Percentiles rank a stretch among this genome's conserved stretches.
Evolutionary conservation across 1,140 invertebrate species (phyloP).

Genomic region (Orchestia grillus): DNA sequence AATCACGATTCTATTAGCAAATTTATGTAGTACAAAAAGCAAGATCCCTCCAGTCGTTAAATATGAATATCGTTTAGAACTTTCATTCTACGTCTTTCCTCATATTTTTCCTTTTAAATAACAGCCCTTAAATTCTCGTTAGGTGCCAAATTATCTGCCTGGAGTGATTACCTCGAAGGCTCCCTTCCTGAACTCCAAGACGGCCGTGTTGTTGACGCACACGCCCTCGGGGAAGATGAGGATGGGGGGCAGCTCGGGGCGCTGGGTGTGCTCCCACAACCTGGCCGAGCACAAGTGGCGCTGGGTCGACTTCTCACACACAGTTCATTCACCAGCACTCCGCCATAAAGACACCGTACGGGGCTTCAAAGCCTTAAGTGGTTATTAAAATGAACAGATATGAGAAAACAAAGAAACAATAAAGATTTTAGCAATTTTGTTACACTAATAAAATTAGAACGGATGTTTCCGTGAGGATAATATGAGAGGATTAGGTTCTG

Average conservation of each 20-base stretch:
- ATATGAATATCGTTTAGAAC: background rate
- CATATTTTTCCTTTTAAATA: background rate
- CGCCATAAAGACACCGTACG: no score
- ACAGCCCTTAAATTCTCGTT: background rate
- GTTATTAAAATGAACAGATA: no score
- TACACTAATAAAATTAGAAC: no score
- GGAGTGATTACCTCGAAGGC: conserved; percentile 92
- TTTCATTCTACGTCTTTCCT: background rate
- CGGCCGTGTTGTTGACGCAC: conserved; percentile 99
- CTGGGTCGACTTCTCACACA: background rate
- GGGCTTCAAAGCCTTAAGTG: no score
- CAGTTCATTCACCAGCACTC: no score
- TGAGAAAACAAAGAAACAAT: no score
- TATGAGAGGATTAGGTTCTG: no score
- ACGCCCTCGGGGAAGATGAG: conserved; percentile 99
- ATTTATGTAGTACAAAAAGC: no score
- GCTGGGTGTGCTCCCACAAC: conserved; percentile 90
- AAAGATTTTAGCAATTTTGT: no score
- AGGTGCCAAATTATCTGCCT: background rate
- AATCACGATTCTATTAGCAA: no score
- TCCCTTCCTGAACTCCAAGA: conserved; percentile 99
- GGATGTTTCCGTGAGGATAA: no score
- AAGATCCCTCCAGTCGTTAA: no score
- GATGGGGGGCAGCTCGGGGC: conserved; percentile 94
- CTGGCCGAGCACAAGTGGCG: conserved; percentile 71